Evolutionary conservation across 2,113 vertebrate species (phyloP).

Genomic region (Atherinomorus stipes): DNA sequence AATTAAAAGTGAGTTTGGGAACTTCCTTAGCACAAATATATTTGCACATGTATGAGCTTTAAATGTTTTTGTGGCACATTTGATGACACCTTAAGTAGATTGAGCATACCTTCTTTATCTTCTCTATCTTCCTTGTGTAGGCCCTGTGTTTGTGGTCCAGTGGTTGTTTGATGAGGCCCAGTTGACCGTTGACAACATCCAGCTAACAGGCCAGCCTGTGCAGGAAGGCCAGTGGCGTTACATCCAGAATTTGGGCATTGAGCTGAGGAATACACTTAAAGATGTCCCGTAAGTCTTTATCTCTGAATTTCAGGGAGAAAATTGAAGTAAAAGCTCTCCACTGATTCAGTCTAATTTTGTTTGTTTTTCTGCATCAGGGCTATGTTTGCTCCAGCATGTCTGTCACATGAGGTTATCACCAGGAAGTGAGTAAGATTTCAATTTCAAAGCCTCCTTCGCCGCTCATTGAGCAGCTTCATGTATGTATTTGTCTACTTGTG

Average conservation of each 20-base stretch:
- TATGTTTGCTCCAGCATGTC: conserved; percentile 96
- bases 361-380: conserved; percentile 82
- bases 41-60: background rate
- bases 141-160: conserved; percentile 96
- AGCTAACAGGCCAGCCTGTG: conserved; percentile 95
- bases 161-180: conserved; percentile 99
- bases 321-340: background rate
- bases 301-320: background rate
- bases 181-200: conserved; percentile 95
- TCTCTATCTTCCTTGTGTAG: conserved; percentile 66
- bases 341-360: background rate
- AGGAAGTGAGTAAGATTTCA: conserved; percentile 87
- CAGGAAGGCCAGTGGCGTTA: conserved; percentile 98
- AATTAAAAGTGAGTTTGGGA: conserved; percentile 89
- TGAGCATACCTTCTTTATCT: background rate
- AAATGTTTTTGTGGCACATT: background rate
- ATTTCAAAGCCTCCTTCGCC: background rate
- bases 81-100: background rate
- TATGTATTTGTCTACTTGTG: background rate
- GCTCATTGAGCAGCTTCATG: background rate
- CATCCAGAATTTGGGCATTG: conserved; percentile 94
- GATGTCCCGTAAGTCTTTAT: conserved; percentile 90
- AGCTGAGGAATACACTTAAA: conserved; percentile 94
- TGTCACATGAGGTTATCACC: conserved; percentile 96
- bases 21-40: background rate